Evolutionary conservation across 2,888 invertebrate genomes (phyloP), one percentile per base, ranked within the genome.

Genomic region (Ichneumon xanthorius): DNA sequence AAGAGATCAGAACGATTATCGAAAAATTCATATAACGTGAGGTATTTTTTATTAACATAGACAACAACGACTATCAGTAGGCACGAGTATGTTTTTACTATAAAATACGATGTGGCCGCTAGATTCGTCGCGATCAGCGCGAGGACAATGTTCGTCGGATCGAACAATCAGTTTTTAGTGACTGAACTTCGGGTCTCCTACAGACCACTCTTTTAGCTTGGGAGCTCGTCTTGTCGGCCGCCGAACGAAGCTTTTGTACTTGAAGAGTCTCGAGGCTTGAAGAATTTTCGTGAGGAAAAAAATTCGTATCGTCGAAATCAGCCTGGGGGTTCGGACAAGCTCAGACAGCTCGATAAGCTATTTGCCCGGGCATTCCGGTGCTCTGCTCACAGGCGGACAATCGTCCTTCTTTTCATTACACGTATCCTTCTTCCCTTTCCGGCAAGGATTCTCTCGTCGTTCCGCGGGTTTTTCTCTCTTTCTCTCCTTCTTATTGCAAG

Each of bases 361-460:
- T 45, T 85, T 76, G 7, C 50, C 48, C 0, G 87, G 19, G 65
- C 90, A 90, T 0, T 58, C 72, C 0, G 90, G 90, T 19, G 86
- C 81, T 53, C 85, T 84, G 14, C 80, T 2, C n/a, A 90, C 90
- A 0, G 89, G 65, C 6, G 90, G 87, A 80, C 90, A 89, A 0
- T 77, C 16, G 48, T 73, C 79, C 11, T 84, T 67, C 9, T 82
- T 80, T 45, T 73, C 16, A 26, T 81, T 78, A 48, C 86, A 87
- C 4, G 86, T 65, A 76, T 85, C 82, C 37, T 78, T 58, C 53
- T 79, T 77, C 19, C 45, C 45, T 55, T 79, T 86, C n/a, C 30
- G 22, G 58, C 81, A 86, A 22, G 84, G 77, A 37, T 78, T 61
- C 14, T 71, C 65, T 45, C 53, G n/a, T 1, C 45, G 2, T 14